A percentile compares a stretch with the other conserved stretches of the same genome.
phyloP scores from a whole-genome alignment of 1,140 invertebrate genomes.

The Meteorus sp. region DNA sequence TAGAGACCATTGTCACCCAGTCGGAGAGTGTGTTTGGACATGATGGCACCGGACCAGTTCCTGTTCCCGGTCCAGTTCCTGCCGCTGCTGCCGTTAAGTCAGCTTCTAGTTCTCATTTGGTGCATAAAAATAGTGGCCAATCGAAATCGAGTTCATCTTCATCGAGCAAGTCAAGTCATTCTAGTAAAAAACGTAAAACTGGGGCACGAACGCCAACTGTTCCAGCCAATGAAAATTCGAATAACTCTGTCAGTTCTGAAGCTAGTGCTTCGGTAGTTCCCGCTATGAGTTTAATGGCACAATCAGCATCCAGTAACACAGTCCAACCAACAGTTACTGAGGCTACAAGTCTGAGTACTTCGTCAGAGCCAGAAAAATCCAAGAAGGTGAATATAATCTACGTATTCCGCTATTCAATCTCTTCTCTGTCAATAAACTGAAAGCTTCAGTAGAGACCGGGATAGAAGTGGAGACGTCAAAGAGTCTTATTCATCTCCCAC shows the following conservation, averaged over 20 bases:
- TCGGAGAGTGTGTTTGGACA: constrained; percentile 55
- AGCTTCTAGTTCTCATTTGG: constrained; percentile 29
- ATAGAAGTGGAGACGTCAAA: no score
- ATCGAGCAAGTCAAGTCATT: constrained; percentile 42
- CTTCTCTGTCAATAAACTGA: no score
- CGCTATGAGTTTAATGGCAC: constrained; percentile 33
- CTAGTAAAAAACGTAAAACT: constrained; percentile 50
- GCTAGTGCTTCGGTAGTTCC: constrained; percentile 45
- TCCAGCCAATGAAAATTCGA: constrained; percentile 50
- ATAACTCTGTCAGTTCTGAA: constrained; percentile 51
- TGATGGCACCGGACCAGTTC: constrained; percentile 35
- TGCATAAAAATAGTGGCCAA: constrained; percentile 38
- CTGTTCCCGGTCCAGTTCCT: neutral
- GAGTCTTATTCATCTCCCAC: no score
- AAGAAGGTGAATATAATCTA: constrained; percentile 40
- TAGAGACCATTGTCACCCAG: constrained; percentile 57
- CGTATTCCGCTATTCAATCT: no score
- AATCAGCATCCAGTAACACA: constrained; percentile 32
- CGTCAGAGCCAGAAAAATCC: constrained; percentile 43
- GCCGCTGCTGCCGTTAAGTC: constrained; percentile 27
- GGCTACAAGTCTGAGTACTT: constrained; percentile 44
- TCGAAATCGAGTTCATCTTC: constrained; percentile 38
- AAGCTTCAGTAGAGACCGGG: no score
- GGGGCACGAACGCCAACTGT: constrained; percentile 51
- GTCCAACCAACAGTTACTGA: constrained; percentile 45